Conservation (phyloP, 1,140 invertebrate genomes). For the Diorhabda elongata region DNA sequence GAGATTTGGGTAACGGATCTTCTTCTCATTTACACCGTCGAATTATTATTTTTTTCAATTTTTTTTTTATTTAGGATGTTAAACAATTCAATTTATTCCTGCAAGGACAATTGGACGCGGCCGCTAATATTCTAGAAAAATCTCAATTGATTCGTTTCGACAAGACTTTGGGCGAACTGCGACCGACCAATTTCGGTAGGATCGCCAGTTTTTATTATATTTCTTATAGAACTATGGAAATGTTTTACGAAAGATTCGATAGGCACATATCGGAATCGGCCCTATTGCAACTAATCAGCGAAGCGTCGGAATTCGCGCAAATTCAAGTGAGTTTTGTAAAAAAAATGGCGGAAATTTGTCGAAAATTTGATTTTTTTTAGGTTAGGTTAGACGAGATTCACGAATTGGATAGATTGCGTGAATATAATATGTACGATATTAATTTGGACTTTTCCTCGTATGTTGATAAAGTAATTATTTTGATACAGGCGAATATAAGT, state of each 20-base stretch:
- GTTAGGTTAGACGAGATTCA: constrained; percentile 74
- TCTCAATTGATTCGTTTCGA: constrained; percentile 93
- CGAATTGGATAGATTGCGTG: constrained; percentile 86
- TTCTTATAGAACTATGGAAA: constrained; percentile 92
- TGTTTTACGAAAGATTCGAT: constrained; percentile 77
- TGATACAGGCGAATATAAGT: constrained; percentile 90
- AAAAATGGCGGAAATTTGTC: not conserved
- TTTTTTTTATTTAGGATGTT: constrained; percentile 24
- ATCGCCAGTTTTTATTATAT: constrained; percentile 98
- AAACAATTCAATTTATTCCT: constrained; percentile 34
- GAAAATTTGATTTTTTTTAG: constrained; percentile 47
- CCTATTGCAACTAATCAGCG: constrained; percentile 84
- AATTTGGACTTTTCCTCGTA: constrained; percentile 31
- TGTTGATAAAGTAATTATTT: constrained; percentile 85
- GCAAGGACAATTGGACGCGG: constrained; percentile 44
- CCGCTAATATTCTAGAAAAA: constrained; percentile 84
- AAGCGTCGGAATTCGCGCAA: constrained; percentile 92
- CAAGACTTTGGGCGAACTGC: constrained; percentile 74
- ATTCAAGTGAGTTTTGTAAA: constrained; percentile 68
- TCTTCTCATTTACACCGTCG: too few species aligned
- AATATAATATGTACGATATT: constrained; percentile 34
- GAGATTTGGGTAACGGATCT: constrained; percentile 30
- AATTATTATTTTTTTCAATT: not conserved
- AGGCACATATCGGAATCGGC: constrained; percentile 82
- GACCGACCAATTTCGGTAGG: constrained; percentile 76